Evolutionary conservation across 2,113 vertebrate species (phyloP).

Genomic region (Dolichallabes microphthalmus): DNA sequence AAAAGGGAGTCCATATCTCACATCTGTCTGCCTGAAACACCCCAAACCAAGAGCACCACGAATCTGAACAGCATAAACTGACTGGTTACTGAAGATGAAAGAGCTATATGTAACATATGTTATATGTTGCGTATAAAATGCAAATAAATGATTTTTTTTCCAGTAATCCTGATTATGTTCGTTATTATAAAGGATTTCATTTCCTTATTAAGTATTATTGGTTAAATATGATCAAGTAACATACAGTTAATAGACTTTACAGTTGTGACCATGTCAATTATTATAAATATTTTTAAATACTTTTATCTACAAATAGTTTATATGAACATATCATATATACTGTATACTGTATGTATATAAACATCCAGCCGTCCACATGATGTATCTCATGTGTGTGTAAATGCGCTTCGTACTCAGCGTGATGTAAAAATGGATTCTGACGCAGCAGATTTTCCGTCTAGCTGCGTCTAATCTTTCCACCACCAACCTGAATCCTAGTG

Average conservation of each 20-base stretch:
- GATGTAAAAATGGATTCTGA: constrained; percentile 18
- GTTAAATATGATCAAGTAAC: constrained; percentile 27
- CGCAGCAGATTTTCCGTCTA: constrained; percentile 36
- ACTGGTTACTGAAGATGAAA: neutral
- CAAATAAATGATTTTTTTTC: neutral
- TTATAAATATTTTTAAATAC: too few species aligned
- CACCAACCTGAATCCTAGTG: constrained; percentile 12
- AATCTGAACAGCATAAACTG: neutral
- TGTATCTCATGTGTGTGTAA: neutral
- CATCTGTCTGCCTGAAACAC: neutral
- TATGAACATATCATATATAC: too few species aligned
- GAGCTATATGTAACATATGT: too few species aligned
- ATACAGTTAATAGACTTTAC: neutral
- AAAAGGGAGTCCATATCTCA: neutral
- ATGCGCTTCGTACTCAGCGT: neutral
- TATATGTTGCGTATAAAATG: neutral
- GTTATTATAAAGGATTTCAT: too few species aligned
- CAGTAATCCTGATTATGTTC: neutral
- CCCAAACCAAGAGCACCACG: neutral
- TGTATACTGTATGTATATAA: neutral
- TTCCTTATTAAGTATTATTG: constrained; percentile 12
- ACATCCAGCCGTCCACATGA: neutral
- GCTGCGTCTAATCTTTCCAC: constrained; percentile 34
- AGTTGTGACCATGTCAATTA: neutral
- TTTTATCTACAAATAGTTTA: too few species aligned